Base-by-base conservation (phyloP, 1,140 invertebrate genomes). In the Micrasema longulum region DNA sequence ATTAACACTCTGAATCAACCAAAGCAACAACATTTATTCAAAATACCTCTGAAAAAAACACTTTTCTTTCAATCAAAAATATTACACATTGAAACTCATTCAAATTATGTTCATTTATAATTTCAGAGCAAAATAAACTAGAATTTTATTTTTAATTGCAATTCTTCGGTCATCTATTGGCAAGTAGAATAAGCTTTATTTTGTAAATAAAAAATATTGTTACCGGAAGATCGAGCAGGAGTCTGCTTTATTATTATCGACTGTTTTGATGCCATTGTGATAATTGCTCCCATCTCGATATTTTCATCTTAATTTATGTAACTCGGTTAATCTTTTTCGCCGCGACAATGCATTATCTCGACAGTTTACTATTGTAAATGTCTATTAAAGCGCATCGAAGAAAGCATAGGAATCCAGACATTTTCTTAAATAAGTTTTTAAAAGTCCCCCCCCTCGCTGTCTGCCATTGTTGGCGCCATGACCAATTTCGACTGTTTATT, bases 401-500 rank as follows among this genome's bases (percentile, higher is more conserved):
- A 5, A 26, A 3, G 22, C 16, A 47, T 26, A 2, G 3, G 22
- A 23, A 6, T 47, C 6, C 26, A 47, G 23, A 16, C n/a, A 47
- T 47, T 64, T 64, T 14, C 20, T 26, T 26, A 60, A 60, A 11
- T 22, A 12, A 64, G 43, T 50, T 52, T 66, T 45, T 64, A 31
- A 47, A 23, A 23, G 12, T 26, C 16, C 41, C 43, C 43, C 60
- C 68, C 48, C 43, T 63, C 57, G 38, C 68, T 52, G 68, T 63
- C 68, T 70, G 68, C 68, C 68, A 64, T 70, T 70, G 68, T 70
- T 70, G 68, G 68, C 68, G 68, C 68, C 68, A 70, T 70, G 68
- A 70, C 45, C 57, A 31, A 70, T 63, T 70, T 57, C 35, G 68
- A 63, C 43, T 70, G 68, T 70, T 63, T 70, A 70, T 70, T 43